Percentiles rank a stretch among this genome's conserved stretches.
Evolutionary conservation across 2,797 vertebrate genomes (phyloP).

Genomic region (Phataginus tetradactyla): DNA sequence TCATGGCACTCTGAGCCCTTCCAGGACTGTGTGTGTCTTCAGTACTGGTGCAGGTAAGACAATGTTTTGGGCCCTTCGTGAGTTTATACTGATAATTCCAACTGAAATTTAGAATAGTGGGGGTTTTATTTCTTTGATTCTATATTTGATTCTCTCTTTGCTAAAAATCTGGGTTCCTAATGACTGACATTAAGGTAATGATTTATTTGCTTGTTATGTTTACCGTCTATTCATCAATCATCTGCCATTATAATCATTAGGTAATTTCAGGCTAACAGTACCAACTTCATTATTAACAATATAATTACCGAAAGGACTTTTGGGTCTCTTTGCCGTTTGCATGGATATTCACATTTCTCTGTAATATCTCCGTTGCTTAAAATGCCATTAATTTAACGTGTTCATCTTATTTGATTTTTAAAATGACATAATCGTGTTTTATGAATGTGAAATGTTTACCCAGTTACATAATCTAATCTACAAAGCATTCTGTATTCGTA

Average conservation of each 20-base stretch:
- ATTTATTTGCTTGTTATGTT: not conserved
- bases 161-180: not conserved
- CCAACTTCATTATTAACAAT: accelerated
- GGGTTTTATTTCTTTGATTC: not conserved
- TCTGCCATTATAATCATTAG: accelerated
- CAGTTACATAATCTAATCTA: not conserved
- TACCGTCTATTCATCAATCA: accelerated
- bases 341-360: too few relatives aligned
- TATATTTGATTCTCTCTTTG: not conserved
- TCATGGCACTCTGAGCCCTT: not conserved
- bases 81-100: not conserved
- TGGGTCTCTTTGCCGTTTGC: too few relatives aligned
- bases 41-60: accelerated
- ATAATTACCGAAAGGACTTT: not conserved
- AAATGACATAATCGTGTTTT: not conserved
- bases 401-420: not conserved
- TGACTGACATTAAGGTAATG: not conserved
- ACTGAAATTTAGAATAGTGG: not conserved
- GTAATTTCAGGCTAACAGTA: accelerated
- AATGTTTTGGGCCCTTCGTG: not conserved
- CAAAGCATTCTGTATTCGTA: not conserved
- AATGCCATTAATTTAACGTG: not conserved
- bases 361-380: not conserved
- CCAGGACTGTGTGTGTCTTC: accelerated
- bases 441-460: not conserved